Evolutionary conservation across 2,888 invertebrate genomes (phyloP).

Genomic region (Danaus chrysippus): DNA sequence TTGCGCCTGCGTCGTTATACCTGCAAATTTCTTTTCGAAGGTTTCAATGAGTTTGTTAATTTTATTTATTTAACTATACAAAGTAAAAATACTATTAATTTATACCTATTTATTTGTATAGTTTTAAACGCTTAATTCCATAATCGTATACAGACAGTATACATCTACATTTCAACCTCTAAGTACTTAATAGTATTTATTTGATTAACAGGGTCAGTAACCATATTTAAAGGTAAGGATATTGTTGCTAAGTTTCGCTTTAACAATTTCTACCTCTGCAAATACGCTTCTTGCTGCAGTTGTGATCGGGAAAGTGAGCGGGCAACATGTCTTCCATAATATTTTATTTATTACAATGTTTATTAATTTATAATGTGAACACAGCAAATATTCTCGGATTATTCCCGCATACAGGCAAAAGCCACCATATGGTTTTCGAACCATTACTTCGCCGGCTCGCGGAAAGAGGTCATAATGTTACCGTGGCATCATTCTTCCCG

Average conservation of each 20-base stretch:
- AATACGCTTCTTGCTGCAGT: conserved; percentile 15
- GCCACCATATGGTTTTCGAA: conserved; percentile 73
- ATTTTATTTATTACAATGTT: conserved; percentile 38
- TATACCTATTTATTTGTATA: no score
- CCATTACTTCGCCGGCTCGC: conserved; percentile 63
- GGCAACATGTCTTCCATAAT: conserved; percentile 50
- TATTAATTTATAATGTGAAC: conserved; percentile 44
- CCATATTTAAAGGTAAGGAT: no score
- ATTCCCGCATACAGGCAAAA: conserved; percentile 69
- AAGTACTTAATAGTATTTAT: no score
- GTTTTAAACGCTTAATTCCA: no score
- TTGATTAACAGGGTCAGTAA: no score
- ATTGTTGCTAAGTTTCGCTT: not conserved
- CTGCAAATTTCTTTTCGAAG: no score
- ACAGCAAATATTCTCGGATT: conserved; percentile 53
- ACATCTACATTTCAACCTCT: no score
- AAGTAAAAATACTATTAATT: no score
- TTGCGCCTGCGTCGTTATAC: no score
- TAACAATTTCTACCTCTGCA: not conserved
- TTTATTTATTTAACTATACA: no score
- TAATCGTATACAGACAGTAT: no score
- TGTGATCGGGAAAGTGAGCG: conserved; percentile 26
- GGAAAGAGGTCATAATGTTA: conserved; percentile 68
- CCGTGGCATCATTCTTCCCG: conserved; percentile 77
- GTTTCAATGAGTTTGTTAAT: no score